Percentiles rank a stretch among this genome's conserved stretches.
These are phyloP conservation scores for Drosophila trichaetosa DNA, from an alignment of 2,888 invertebrate species.

Conservation along the genomic window DNA sequence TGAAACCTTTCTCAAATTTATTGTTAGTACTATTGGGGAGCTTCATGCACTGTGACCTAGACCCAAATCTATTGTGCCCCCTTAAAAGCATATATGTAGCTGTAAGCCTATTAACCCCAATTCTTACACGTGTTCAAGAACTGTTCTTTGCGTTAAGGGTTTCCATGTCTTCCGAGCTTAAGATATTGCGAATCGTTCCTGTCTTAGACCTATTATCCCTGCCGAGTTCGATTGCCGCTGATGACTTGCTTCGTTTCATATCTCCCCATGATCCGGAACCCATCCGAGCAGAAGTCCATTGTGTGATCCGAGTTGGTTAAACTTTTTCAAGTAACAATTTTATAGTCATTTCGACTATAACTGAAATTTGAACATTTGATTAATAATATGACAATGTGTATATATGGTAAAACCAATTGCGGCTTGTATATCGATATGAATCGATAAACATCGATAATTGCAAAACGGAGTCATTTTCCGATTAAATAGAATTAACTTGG, in stretches of 20 bases:
- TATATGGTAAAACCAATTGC: not conserved
- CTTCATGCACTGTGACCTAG: not conserved
- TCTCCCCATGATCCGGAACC: not conserved
- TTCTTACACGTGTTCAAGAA: not conserved
- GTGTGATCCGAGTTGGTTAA: not conserved
- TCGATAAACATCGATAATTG: not conserved
- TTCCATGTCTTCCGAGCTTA: not conserved
- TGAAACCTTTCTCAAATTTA: not conserved
- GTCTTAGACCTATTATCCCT: not conserved
- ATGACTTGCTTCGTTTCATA: not conserved
- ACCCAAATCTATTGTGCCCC: not conserved
- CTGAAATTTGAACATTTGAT: no score
- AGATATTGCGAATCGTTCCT: not conserved
- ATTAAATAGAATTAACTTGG: no score
- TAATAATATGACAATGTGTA: no score
- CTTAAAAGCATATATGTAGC: not conserved
- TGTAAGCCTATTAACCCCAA: not conserved
- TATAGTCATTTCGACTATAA: no score
- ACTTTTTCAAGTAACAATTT: not conserved
- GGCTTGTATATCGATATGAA: not conserved
- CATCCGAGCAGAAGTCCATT: not conserved
- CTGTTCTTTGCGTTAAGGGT: not conserved
- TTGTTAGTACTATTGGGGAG: not conserved
- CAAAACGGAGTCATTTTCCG: not conserved
- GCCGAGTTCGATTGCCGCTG: not conserved